These are phyloP conservation scores for Heliconius himera DNA, from an alignment of 1,140 invertebrate species.

Conservation along the genomic window DNA sequence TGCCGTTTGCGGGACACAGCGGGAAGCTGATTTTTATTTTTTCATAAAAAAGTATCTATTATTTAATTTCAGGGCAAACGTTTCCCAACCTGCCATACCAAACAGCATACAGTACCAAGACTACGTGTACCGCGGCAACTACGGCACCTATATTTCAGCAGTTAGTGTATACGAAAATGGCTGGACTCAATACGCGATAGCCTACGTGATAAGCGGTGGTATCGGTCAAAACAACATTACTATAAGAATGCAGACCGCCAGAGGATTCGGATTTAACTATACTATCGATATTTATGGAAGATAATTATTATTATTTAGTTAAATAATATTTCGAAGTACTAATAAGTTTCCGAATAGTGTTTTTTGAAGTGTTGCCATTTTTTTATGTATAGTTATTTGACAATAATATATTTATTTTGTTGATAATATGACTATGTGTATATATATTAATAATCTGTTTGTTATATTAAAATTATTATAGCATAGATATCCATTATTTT, in stretches of 20 bases:
- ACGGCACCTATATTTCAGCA: background rate
- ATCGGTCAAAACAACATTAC: background rate
- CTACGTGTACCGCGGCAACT: background rate
- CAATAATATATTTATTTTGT: too few species aligned
- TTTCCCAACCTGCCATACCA: background rate
- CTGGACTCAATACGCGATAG: background rate
- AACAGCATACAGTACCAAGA: background rate
- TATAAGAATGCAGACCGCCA: background rate
- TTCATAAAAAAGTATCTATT: background rate
- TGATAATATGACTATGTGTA: too few species aligned
- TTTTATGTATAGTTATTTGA: too few species aligned
- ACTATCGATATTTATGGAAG: background rate
- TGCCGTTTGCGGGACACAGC: too few species aligned
- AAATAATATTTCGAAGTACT: too few species aligned
- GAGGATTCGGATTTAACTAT: background rate
- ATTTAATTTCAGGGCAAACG: background rate
- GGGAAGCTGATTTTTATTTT: background rate
- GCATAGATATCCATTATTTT: too few species aligned
- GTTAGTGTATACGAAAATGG: background rate
- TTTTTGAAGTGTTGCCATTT: too few species aligned
- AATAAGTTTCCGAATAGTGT: too few species aligned
- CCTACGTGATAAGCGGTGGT: background rate
- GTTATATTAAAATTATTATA: too few species aligned
- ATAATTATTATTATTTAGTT: background rate
- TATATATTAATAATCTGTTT: too few species aligned